A percentile compares a stretch with the other conserved stretches of the same genome.
Conservation (phyloP, 2,888 invertebrate species). For the Pandemis corylana region DNA sequence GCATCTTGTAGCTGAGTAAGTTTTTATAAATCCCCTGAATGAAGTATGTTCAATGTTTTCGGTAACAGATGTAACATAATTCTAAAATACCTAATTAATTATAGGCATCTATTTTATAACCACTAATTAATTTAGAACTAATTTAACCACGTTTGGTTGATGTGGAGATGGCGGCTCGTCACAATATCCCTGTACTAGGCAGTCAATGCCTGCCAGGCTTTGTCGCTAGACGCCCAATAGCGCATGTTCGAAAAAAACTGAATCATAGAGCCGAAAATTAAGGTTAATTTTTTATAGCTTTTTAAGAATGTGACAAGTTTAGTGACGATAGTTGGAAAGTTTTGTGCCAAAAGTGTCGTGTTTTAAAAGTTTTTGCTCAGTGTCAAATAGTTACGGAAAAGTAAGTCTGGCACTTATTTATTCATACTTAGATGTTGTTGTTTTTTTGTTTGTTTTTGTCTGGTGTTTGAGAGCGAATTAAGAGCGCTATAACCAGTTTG, state of each 20-base stretch:
- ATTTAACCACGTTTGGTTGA: not conserved
- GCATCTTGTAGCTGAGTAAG: too few relatives aligned
- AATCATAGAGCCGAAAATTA: not conserved
- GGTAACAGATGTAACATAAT: not conserved
- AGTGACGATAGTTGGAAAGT: not conserved
- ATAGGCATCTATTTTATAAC: not conserved
- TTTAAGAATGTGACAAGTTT: slow-evolving; percentile 8
- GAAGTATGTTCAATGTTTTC: too few relatives aligned
- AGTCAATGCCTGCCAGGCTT: slow-evolving; percentile 26
- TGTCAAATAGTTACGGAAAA: not conserved
- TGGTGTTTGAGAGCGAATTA: not conserved
- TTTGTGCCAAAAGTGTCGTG: not conserved
- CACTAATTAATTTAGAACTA: not conserved
- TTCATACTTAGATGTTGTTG: too few relatives aligned
- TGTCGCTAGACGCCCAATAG: not conserved
- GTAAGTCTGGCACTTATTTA: slow-evolving; percentile 10
- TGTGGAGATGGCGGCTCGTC: too few relatives aligned
- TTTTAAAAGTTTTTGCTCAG: not conserved
- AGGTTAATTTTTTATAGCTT: not conserved
- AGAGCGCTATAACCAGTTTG: slow-evolving; percentile 8
- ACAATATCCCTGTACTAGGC: not conserved
- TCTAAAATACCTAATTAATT: not conserved
- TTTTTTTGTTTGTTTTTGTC: not conserved
- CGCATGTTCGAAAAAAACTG: slow-evolving; percentile 25
- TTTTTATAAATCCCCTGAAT: too few relatives aligned